Conservation (phyloP, 2,888 invertebrate species). For the Drosophila paramelanica region DNA sequence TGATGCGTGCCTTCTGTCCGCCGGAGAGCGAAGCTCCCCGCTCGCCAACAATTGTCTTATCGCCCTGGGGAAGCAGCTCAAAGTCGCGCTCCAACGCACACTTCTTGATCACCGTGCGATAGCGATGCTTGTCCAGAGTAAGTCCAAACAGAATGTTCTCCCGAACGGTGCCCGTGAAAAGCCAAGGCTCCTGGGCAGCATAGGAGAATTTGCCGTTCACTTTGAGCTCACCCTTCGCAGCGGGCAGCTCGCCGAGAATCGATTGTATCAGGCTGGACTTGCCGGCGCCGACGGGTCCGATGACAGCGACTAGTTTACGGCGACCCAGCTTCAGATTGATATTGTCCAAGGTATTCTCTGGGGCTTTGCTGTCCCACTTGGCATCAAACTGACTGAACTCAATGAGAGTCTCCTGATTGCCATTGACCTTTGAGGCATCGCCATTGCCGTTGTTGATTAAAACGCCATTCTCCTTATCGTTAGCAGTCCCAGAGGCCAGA, state of each 20-base stretch:
- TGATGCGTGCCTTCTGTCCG: conserved; percentile 94
- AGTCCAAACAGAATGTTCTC: conserved; percentile 88
- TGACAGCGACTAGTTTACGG: conserved; percentile 88
- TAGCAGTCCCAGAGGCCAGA: conserved; percentile 4
- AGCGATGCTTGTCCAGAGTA: conserved; percentile 87
- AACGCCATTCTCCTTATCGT: conserved; percentile 49
- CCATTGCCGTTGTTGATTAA: conserved; percentile 29
- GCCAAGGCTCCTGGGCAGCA: conserved; percentile 93
- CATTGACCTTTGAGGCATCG: conserved; percentile 30
- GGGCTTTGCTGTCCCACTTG: conserved; percentile 88
- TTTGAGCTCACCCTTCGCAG: conserved; percentile 86
- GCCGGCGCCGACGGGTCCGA: conserved; percentile 90
- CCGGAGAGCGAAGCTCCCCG: conserved; percentile 93
- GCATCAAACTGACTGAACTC: conserved; percentile 88
- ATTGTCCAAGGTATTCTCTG: conserved; percentile 88
- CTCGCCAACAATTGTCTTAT: conserved; percentile 90
- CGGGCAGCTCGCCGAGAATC: conserved; percentile 86
- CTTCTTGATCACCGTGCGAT: conserved; percentile 86
- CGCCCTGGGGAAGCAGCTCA: conserved; percentile 87
- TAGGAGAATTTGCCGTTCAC: conserved; percentile 89
- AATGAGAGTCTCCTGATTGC: conserved; percentile 81
- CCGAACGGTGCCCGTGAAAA: conserved; percentile 89
- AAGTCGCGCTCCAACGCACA: conserved; percentile 87
- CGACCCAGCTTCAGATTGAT: conserved; percentile 88
- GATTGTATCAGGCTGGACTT: conserved; percentile 86